Evolutionary conservation across 2,888 invertebrate species (phyloP).

Genomic region (Prenolepis imparis): DNA sequence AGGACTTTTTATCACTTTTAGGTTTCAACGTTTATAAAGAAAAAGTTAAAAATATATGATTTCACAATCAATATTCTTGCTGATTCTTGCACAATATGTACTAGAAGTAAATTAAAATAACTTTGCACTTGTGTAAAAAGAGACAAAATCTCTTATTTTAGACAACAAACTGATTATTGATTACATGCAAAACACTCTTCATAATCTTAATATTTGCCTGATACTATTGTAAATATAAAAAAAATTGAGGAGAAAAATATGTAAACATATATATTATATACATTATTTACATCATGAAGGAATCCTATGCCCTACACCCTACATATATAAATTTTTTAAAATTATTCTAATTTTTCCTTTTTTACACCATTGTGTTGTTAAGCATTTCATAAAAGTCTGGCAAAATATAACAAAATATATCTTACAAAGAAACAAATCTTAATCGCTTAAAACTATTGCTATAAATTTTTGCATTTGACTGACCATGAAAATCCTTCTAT

Average conservation of each 20-base stretch:
- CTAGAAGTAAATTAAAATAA: background rate
- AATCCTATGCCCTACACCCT: background rate
- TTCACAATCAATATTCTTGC: background rate
- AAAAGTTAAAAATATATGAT: background rate
- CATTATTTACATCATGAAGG: background rate
- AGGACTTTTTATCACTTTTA: background rate
- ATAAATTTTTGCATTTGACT: background rate
- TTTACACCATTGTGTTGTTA: background rate
- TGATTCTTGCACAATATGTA: background rate
- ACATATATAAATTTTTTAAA: background rate
- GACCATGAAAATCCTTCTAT: background rate
- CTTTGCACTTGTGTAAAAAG: background rate
- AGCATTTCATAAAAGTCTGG: background rate
- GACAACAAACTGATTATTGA: background rate
- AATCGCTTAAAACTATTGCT: background rate
- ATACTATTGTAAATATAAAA: background rate
- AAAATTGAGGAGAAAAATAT: background rate
- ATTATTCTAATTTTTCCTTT: background rate
- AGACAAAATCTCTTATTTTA: background rate
- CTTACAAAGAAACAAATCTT: background rate
- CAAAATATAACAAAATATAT: background rate
- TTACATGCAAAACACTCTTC: background rate
- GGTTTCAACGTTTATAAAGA: background rate
- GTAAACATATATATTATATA: background rate
- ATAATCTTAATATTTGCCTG: background rate